Percentiles rank a stretch among this genome's conserved stretches.
phyloP scores from a whole-genome alignment of 2,888 invertebrate species.

The Lamproptera curius region DNA sequence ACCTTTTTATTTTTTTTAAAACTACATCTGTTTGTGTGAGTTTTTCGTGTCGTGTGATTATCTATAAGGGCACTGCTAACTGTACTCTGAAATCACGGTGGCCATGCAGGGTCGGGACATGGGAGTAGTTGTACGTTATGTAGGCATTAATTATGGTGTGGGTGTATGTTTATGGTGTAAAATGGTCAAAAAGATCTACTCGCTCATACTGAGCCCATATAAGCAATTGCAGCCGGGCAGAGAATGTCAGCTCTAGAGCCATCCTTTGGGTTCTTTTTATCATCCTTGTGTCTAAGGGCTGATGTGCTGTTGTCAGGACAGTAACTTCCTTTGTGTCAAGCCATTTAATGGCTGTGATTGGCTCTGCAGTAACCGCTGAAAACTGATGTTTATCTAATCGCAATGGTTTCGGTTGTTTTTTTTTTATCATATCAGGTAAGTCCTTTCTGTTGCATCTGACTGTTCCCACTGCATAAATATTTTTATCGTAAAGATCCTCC shows the following conservation, averaged over 20 bases:
- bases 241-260: slow-evolving; percentile 34
- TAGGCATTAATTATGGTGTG: slow-evolving; percentile 30
- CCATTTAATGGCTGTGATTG: slow-evolving; percentile 29
- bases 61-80: slow-evolving; percentile 24
- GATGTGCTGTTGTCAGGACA: slow-evolving; percentile 31
- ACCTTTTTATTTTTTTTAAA: slow-evolving; percentile 30
- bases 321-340: slow-evolving; percentile 31
- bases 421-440: slow-evolving; percentile 31
- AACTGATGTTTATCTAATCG: slow-evolving; percentile 33
- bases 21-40: slow-evolving; percentile 12
- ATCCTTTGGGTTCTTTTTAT: slow-evolving; percentile 38
- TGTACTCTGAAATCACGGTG: slow-evolving; percentile 28
- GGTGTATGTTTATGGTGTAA: too few relatives aligned
- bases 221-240: slow-evolving; percentile 36
- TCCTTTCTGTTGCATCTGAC: slow-evolving; percentile 32
- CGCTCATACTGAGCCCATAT: slow-evolving; percentile 38
- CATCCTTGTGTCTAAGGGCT: slow-evolving; percentile 28
- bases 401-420: slow-evolving; percentile 28
- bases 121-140: slow-evolving; percentile 28
- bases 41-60: slow-evolving; percentile 13
- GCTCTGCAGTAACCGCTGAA: slow-evolving; percentile 31
- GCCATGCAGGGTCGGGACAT: slow-evolving; percentile 12
- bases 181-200: slow-evolving; percentile 40
- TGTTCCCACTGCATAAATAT: slow-evolving; percentile 34
- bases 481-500: slow-evolving; percentile 28